phyloP scores from a whole-genome alignment of 2,113 vertebrate genomes.

The Dunckerocampus dactyliophorus region DNA sequence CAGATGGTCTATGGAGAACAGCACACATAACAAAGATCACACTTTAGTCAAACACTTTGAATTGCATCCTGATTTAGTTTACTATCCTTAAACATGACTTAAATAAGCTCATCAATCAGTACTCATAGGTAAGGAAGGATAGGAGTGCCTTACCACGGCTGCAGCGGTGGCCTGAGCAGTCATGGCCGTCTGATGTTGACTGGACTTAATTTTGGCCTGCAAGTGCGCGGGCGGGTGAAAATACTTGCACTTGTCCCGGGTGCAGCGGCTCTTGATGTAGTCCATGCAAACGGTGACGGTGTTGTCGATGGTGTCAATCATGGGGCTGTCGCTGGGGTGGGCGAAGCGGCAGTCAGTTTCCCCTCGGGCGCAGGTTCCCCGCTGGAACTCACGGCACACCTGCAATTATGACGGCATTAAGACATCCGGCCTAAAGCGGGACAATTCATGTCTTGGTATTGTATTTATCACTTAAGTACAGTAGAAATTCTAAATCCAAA shows the following conservation, averaged over 20 bases:
- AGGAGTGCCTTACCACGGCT: conserved; percentile 83
- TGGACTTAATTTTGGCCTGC: conserved; percentile 98
- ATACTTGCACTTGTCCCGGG: conserved; percentile 99
- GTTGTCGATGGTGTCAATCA: conserved; percentile 95
- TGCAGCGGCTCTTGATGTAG: conserved; percentile 98
- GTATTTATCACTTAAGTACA: no score
- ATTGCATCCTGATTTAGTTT: no score
- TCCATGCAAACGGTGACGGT: conserved; percentile 99
- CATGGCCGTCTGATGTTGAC: conserved; percentile 89
- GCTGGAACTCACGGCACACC: conserved; percentile 96
- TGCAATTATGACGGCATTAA: conserved; percentile 33
- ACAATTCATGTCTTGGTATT: no score
- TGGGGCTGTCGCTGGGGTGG: conserved; percentile 92
- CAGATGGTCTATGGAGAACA: conserved; percentile 9
- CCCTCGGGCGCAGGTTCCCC: conserved; percentile 90
- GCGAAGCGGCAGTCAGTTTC: conserved; percentile 97
- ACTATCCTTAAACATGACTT: neutral
- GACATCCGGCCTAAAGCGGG: no score
- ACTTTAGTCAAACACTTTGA: conserved; percentile 7
- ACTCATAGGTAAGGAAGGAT: conserved; percentile 6
- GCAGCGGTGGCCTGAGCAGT: conserved; percentile 88
- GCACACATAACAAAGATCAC: conserved; percentile 1
- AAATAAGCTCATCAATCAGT: neutral
- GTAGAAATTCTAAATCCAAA: no score
- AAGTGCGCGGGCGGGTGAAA: conserved; percentile 98